Base-by-base conservation (phyloP, 2,888 invertebrate species). In the Cephus runcator region DNA sequence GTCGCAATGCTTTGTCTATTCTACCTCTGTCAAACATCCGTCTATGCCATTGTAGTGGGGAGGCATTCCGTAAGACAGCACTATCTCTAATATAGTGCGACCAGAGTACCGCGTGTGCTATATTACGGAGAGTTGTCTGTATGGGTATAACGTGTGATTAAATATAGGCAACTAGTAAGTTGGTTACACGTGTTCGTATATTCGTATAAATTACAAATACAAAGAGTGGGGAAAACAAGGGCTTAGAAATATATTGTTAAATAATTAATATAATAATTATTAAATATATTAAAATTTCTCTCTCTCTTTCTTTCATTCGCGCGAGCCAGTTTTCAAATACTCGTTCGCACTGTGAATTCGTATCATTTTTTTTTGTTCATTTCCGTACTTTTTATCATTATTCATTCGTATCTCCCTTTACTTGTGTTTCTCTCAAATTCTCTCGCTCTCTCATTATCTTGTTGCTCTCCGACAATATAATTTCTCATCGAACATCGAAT, bases 281-380 rank as follows among this genome's bases (percentile, higher is more conserved):
- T 87, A 85, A 87, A 88, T 88, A 88, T 88, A 88, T 88, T 88
- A 88, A 87, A 87, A 88, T 88, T 88, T 83, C 84, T 86, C 77
- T 81, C 79, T 83, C 84, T 84, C 79, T 78, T 75, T 76, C 77
- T 76, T 71, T 75, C 56, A 23, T 56, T 9, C 23, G 56, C 56
- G 56, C 56, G 56, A 23, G 56, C 23, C 56, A 56, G 56, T 23
- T 56, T 56, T 56, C 56, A 9, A 56, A 56, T 56, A 56, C 56
- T 56, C 2, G 9, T 23, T 56, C 56, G 23, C 56, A 56, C 56
- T 56, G 56, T 56, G 56, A 56, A 56, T 23, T 56, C 56, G 23
- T 56, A 56, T 56, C 23, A 56, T 56, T 56, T 23, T 15, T 56
- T 56, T 23, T 23, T 33, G 4, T 23, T 71, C 71, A 31, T 71